Conservation (phyloP, 1,140 invertebrate species). For the Drosophila orena region DNA sequence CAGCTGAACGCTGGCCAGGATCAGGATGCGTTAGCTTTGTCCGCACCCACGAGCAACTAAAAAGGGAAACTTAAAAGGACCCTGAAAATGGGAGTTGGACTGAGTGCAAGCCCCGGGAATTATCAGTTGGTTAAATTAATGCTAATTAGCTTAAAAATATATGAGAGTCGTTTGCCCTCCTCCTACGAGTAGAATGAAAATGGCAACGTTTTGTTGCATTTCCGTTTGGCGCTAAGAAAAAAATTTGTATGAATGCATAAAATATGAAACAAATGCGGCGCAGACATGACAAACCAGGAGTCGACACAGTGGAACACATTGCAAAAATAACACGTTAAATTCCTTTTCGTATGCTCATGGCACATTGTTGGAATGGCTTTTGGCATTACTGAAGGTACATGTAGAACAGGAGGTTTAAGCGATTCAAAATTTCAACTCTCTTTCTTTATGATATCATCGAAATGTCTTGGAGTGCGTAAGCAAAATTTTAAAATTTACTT, state of each 20-base stretch:
- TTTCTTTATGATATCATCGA: no score
- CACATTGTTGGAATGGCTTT: no score
- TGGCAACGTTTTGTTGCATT: conserved; percentile 64
- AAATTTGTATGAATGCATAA: conserved; percentile 60
- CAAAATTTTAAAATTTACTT: no score
- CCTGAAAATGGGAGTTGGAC: conserved; percentile 9
- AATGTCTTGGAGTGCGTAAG: no score
- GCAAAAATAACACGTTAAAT: no score
- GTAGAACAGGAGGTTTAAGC: no score
- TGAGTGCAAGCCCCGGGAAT: conserved; percentile 54
- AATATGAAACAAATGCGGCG: conserved; percentile 74
- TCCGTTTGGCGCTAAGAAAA: conserved; percentile 42
- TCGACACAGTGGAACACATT: conserved; percentile 41
- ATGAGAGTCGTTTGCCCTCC: conserved; percentile 52
- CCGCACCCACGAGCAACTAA: conserved; percentile 10
- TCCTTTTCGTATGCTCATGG: no score
- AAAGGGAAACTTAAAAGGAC: conserved; percentile 6
- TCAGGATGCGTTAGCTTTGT: conserved; percentile 39
- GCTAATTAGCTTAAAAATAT: conserved; percentile 84
- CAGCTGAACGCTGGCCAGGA: not conserved
- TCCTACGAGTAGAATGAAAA: conserved; percentile 27
- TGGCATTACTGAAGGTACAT: no score
- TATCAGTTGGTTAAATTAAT: conserved; percentile 84
- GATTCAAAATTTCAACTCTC: no score
- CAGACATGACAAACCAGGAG: conserved; percentile 47